Evolutionary conservation across 2,888 invertebrate species (phyloP), one percentile per base, ranked within the genome.

Genomic region (Gari tellinella): DNA sequence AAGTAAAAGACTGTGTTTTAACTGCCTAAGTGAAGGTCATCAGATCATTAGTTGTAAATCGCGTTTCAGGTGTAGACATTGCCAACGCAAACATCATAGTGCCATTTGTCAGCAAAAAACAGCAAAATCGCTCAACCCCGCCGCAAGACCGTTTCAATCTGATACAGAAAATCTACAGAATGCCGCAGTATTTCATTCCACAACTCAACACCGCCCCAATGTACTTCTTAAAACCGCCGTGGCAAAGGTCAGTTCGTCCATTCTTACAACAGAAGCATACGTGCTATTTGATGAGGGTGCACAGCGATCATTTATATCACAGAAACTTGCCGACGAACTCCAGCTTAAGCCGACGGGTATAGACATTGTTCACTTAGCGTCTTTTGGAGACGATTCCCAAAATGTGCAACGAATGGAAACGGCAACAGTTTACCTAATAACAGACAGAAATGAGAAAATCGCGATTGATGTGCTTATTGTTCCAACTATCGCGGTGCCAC

Each of bases 381-480:
- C 64, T 23, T 76, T 80, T 55, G 76, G 76, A 19, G 55, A 46
- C 21, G 46, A 37, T n/a, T 41, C 19, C 25, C 8, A 58, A 38
- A 38, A 25, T 31, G 37, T 38, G 5, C 23, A 15, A 26, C 21
- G 26, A 49, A 26, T 52, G 53, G 23, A 31, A 31, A 31, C 31
- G 31, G 31, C 31, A 31, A 31, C 31, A 31, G n/a, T 65, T 5
- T 17, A 41, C 4, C 38, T 72, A 2, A 38, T 48, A 51, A 38
- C 69, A 7, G 56, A 53, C n/a, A 7, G 26, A 23, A 26, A 45
- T n/a, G 26, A 62, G n/a, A 53, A 37, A 8, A 64, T 73, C 14
- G 45, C 38, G 4, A 26, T 78, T 3, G 45, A 76, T 14, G 67
- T 74, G 12, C 26, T 80, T 2, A 49, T 77, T 21, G 70, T 77